Conservation (phyloP, 2,797 vertebrate species). For the Gambusia yucatana region DNA sequence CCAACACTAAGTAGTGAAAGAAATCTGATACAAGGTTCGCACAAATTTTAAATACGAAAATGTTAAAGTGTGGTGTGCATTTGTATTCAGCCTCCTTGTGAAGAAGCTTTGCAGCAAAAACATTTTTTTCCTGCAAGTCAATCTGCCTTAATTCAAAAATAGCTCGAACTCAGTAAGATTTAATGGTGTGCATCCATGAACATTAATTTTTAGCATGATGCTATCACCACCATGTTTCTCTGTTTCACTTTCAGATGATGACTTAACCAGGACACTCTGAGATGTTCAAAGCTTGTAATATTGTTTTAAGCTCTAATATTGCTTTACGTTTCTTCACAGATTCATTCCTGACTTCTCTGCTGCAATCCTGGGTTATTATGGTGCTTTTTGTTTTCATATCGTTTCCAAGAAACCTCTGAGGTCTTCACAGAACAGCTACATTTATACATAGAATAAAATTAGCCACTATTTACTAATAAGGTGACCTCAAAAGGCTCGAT, state of each 20-base stretch:
- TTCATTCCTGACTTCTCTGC: not conserved
- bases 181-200: not conserved
- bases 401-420: not conserved
- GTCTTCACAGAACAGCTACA: not conserved
- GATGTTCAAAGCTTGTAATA: not conserved
- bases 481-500: not conserved
- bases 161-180: not conserved
- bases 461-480: not conserved
- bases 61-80: not conserved
- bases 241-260: not conserved
- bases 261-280: not conserved
- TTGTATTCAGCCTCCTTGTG: not conserved
- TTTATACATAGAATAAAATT: not conserved
- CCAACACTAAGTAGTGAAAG: not conserved
- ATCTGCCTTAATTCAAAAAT: not conserved
- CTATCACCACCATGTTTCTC: not conserved
- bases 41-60: not conserved
- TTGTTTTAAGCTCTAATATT: not conserved
- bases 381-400: not conserved
- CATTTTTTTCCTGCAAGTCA: too few species aligned
- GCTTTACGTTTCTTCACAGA: not conserved
- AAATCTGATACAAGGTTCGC: not conserved
- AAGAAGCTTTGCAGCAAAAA: not conserved
- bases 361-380: not conserved
- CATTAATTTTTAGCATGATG: not conserved